These are phyloP conservation scores for Tetropium fuscum DNA, from an alignment of 2,888 invertebrate species.

Conservation along the genomic window DNA sequence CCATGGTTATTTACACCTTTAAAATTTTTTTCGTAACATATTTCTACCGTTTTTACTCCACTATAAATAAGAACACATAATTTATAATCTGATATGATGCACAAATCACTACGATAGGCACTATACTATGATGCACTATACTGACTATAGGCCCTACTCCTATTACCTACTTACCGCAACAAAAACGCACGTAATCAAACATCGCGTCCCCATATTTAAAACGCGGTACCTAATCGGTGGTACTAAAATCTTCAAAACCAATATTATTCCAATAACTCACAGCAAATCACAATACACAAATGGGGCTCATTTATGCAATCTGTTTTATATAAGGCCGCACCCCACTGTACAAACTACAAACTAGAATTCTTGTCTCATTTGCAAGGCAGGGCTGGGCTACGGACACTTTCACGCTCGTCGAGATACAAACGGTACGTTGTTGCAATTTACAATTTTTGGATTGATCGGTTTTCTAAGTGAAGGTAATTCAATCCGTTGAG, in stretches of 20 bases:
- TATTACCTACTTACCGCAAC: slow-evolving; percentile 13
- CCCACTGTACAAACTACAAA: slow-evolving; percentile 47
- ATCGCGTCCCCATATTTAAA: slow-evolving; percentile 13
- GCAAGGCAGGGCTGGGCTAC: slow-evolving; percentile 38
- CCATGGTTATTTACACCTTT: too few species aligned
- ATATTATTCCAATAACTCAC: slow-evolving; percentile 8
- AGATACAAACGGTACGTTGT: slow-evolving; percentile 1
- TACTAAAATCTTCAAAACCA: too few species aligned
- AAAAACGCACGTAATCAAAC: slow-evolving; percentile 7
- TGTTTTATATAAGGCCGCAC: slow-evolving; percentile 44
- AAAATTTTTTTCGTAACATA: too few species aligned
- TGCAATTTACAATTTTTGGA: slow-evolving; percentile 13
- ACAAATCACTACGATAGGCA: background rate
- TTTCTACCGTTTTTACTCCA: too few species aligned
- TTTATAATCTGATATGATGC: too few species aligned
- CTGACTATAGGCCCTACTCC: background rate
- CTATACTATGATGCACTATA: background rate
- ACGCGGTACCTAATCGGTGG: too few species aligned
- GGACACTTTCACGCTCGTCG: slow-evolving; percentile 38
- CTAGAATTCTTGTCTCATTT: slow-evolving; percentile 39
- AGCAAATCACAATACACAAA: slow-evolving; percentile 14
- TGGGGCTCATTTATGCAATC: slow-evolving; percentile 7
- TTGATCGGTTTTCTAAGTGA: background rate
- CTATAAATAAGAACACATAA: too few species aligned
- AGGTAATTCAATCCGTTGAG: background rate